Evolutionary conservation across 2,888 invertebrate genomes (phyloP), one percentile per base, ranked within the genome.

Genomic region (Alentia gelatinosa): DNA sequence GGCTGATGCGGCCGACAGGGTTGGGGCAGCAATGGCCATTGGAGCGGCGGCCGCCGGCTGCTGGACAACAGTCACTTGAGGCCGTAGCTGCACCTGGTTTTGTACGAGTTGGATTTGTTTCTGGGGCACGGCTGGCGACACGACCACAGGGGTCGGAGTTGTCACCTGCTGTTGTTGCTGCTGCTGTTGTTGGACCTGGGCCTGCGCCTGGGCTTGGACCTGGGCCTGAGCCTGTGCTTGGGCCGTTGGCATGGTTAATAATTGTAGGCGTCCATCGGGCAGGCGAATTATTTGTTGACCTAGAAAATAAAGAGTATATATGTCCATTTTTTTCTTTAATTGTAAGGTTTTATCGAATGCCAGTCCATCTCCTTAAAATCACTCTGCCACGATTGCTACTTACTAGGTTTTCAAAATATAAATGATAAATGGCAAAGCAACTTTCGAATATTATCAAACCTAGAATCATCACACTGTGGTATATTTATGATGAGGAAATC

Each of bases 191-290:
- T 91, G 83, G 23, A 35, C 35, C 83, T 91, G 83, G 23, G 42
- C 35, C 83, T 42, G 68, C 5, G 56, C 42, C 56, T 89, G 90
- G 37, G 47, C 39, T 47, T 93, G 92, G 91, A 95, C 47, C 12
- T 90, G 90, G 35, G 15, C 79, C 23, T 86, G 90, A 3, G 15
- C 33, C 93, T 40, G 96, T 92, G 35, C 96, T 93, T 93, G 96
- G 94, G 94, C 42, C 26, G 94, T 92, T 1, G 95, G 94, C 89
- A 95, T 93, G 4, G 95, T 97, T 50, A 98, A 97, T 30, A 99
- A 97, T 95, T 99, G 98, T 37, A 99, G 96, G 95, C 98, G 98
- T 0, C 99, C 99, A 96, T 99, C 99, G 0, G 98, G 98, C 97
- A 98, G 98, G 95, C 98, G 98, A 75, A 99, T 97, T 91, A 99